Evolutionary conservation across 2,113 vertebrate species (phyloP).

Genomic region (Coracopsis vasa): DNA sequence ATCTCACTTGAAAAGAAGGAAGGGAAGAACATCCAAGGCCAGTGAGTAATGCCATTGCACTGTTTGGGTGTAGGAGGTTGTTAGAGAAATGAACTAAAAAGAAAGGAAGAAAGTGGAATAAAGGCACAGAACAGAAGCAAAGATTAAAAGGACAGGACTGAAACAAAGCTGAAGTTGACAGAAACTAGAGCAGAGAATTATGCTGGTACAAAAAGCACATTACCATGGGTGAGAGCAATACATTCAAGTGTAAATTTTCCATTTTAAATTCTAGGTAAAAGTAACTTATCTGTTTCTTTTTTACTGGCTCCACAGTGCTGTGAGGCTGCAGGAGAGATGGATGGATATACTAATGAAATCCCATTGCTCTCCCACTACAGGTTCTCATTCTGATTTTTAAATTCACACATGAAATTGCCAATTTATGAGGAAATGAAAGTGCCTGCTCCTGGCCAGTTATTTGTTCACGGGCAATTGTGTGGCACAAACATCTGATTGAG

Average conservation of each 20-base stretch:
- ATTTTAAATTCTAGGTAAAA: neutral
- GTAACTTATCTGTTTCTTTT: neutral
- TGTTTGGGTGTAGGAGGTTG: neutral
- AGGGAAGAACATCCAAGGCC: neutral
- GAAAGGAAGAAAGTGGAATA: neutral
- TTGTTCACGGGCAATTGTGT: accelerated
- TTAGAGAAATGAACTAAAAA: neutral
- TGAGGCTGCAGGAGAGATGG: neutral
- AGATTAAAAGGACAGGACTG: neutral
- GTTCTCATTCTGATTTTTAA: neutral
- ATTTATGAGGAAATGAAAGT: neutral
- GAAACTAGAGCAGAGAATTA: neutral
- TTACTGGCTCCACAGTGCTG: neutral
- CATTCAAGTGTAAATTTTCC: neutral
- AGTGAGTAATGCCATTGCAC: neutral
- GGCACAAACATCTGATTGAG: neutral
- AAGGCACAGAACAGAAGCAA: neutral
- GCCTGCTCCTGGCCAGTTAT: neutral
- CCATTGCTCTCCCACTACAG: neutral
- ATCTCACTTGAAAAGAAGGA: neutral
- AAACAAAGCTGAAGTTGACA: neutral
- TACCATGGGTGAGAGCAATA: neutral
- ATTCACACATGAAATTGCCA: neutral
- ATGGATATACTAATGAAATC: neutral
- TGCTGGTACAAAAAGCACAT: neutral